Evolutionary conservation across 2,113 vertebrate species (phyloP), one percentile per base, ranked within the genome.

Genomic region (Montifringilla adamsi): DNA sequence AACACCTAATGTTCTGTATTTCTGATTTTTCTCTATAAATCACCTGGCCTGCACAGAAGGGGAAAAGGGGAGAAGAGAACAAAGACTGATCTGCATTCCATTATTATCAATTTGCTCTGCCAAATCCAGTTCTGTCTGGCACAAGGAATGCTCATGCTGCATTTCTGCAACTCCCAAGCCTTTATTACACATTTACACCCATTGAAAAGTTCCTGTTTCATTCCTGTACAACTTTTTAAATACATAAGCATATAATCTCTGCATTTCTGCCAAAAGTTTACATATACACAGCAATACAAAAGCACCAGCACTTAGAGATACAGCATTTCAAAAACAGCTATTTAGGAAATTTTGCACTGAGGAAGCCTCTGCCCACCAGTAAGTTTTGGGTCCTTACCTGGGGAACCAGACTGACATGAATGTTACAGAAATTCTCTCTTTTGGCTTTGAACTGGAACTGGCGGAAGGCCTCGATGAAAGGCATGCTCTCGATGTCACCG

Each of bases 401-500:
- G 49, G 99, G 99, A 73, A 99, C 98, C 7, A 99, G 98, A 82
- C 99, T 99, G 97, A 99, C 99, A 1, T 99, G 99, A 60, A 99
- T 99, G 94, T 99, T 99, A 75, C 99, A 99, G 89, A 99, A 99
- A 94, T 99, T 99, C 96, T 99, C 99, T 33, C 98, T 98, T 91
- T 98, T 99, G 94, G 98, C 99, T 97, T 99, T 99, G 95, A 99
- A 99, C 97, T 99, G 99, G 97, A 99, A 99, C 96, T 99, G 99
- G 15, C 99, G 98, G 98, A 99, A 99, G 44, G 99, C 99, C 92
- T 99, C 99, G 1, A 99, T 98, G 96, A 99, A 99, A 7, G 99
- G 99, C 99, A 99, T 99, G 86, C 99, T 99, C 96, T 99, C 99
- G 1, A 99, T 99, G 91, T 99, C 99, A 12, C 99, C 99, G 1